A percentile compares a stretch with the other conserved stretches of the same genome.
These are phyloP conservation scores for Danio rerio DNA, from an alignment of 2,113 vertebrate genomes.

Conservation along the genomic window GRCz12tu NC_133195.1:52045501-52046000, in stretches of 20 bases:
- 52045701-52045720: neutral
- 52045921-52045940: too few species aligned
- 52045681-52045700: neutral
- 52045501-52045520: too few species aligned
- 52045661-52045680: neutral
- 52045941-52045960: too few species aligned
- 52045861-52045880: conserved; percentile 27
- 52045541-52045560: too few species aligned
- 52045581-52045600: too few species aligned
- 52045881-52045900: conserved; percentile 18
- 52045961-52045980: neutral
- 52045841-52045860: conserved; percentile 22
- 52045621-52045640: too few species aligned
- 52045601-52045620: too few species aligned
- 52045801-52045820: conserved; percentile 35
- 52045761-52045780: conserved; percentile 1
- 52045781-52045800: conserved; percentile 26
- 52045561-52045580: too few species aligned
- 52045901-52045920: neutral
- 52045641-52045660: neutral
- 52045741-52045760: neutral
- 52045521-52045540: too few species aligned
- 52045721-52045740: neutral
- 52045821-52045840: conserved; percentile 38
- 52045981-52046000: too few species aligned